Evolutionary conservation across 2,888 invertebrate species (phyloP).

Genomic region (Alloplasta piceator): DNA sequence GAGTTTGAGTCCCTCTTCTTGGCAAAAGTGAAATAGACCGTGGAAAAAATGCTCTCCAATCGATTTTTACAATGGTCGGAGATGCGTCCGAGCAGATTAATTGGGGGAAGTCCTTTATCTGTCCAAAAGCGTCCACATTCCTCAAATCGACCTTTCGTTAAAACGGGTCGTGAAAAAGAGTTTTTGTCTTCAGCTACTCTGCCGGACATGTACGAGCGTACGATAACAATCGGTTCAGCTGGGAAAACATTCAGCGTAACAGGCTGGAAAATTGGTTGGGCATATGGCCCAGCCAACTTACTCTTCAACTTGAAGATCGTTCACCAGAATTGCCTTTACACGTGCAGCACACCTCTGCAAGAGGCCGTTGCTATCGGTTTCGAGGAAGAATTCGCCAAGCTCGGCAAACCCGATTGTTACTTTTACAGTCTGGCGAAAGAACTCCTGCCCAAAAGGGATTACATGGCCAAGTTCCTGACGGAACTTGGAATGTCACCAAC

Average conservation of each 20-base stretch:
- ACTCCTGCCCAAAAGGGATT: constrained; percentile 91
- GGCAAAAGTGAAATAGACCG: too few relatives aligned
- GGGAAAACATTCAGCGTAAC: constrained; percentile 99
- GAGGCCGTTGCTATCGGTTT: constrained; percentile 96
- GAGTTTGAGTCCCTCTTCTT: too few relatives aligned
- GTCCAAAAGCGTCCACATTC: neutral
- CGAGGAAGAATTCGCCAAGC: constrained; percentile 91
- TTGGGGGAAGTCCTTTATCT: too few relatives aligned
- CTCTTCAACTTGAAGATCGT: constrained; percentile 93
- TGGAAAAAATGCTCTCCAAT: too few relatives aligned
- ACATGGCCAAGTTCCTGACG: constrained; percentile 88
- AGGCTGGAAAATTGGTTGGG: constrained; percentile 99
- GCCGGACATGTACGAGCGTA: constrained; percentile 99
- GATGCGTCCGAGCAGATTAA: too few relatives aligned
- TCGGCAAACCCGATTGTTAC: constrained; percentile 91
- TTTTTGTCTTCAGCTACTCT: constrained; percentile 87
- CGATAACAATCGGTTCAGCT: constrained; percentile 98
- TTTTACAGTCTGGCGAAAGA: constrained; percentile 91
- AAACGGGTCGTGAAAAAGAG: neutral
- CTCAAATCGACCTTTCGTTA: neutral
- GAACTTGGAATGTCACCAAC: constrained; percentile 95
- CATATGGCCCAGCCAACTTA: constrained; percentile 93
- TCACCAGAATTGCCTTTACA: constrained; percentile 97
- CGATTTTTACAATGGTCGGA: too few relatives aligned
- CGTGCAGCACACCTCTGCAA: constrained; percentile 95